Evolutionary conservation across 2,888 invertebrate species (phyloP).

Genomic region (Synergus laeviventris): DNA sequence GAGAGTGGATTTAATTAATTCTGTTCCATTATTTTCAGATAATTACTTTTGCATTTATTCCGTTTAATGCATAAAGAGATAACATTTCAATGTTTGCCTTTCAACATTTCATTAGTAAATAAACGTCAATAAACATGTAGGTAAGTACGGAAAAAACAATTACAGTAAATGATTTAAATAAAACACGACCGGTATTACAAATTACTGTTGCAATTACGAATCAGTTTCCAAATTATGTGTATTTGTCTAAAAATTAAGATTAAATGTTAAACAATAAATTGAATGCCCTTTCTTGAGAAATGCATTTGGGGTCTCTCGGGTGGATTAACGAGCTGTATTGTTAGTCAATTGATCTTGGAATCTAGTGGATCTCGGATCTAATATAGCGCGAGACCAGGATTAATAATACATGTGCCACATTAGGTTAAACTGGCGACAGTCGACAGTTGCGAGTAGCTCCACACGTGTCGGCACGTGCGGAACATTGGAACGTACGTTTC

Average conservation of each 20-base stretch:
- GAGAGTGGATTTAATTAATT: not conserved
- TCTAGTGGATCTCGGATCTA: conserved; percentile 48
- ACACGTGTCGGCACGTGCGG: conserved; percentile 67
- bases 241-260: too few species aligned
- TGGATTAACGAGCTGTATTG: conserved; percentile 64
- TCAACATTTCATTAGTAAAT: too few species aligned
- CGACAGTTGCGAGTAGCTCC: conserved; percentile 49
- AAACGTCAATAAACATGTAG: too few species aligned
- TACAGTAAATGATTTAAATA: too few species aligned
- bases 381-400: conserved; percentile 58
- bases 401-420: conserved; percentile 64
- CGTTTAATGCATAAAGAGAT: too few species aligned
- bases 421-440: conserved; percentile 56
- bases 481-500: conserved; percentile 57
- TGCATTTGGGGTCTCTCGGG: not conserved
- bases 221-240: too few species aligned
- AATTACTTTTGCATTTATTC: not conserved
- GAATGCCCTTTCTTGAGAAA: not conserved
- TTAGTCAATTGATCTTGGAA: conserved; percentile 64
- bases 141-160: too few species aligned
- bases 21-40: not conserved
- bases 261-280: not conserved
- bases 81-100: too few species aligned
- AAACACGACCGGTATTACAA: too few species aligned
- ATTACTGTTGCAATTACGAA: too few species aligned